A percentile compares a stretch with the other conserved stretches of the same genome.
Conservation (phyloP, 1,140 invertebrate genomes). For the Philopotamus ludificatus region DNA sequence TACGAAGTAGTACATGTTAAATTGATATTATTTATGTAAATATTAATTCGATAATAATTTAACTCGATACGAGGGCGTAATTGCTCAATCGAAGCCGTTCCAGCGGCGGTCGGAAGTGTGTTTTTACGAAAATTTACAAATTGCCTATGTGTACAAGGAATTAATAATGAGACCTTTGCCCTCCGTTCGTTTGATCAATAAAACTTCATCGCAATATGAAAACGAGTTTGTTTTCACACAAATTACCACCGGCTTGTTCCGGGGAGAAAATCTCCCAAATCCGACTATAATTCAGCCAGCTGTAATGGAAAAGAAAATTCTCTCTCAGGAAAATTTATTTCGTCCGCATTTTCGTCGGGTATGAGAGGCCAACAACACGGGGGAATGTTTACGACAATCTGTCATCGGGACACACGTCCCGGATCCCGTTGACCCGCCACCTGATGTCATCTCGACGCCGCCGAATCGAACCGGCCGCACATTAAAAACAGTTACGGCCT, state of each 20-base stretch:
- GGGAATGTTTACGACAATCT: neutral
- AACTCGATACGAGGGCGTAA: conserved; percentile 6
- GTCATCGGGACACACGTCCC: neutral
- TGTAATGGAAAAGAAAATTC: neutral
- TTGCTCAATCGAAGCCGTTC: neutral
- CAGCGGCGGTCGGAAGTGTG: too few relatives aligned
- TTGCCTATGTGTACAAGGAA: too few relatives aligned
- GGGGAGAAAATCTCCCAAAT: conserved; percentile 4
- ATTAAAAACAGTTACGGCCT: conserved; percentile 1
- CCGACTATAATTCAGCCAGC: neutral
- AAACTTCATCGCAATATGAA: conserved; percentile 30
- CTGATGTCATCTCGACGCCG: too few relatives aligned
- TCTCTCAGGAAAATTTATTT: neutral
- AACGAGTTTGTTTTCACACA: conserved; percentile 29
- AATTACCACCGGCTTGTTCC: conserved; percentile 17
- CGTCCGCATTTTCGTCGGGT: neutral
- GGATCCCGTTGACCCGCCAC: neutral
- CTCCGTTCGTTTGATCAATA: conserved; percentile 25
- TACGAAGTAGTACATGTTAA: too few relatives aligned
- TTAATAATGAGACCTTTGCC: conserved; percentile 20
- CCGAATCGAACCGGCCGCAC: neutral
- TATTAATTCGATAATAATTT: too few relatives aligned
- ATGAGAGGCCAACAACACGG: neutral
- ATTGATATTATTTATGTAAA: too few relatives aligned
- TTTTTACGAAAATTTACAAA: too few relatives aligned